Evolutionary conservation across 2,888 invertebrate species (phyloP).

Genomic region (Hecatera dysodea): DNA sequence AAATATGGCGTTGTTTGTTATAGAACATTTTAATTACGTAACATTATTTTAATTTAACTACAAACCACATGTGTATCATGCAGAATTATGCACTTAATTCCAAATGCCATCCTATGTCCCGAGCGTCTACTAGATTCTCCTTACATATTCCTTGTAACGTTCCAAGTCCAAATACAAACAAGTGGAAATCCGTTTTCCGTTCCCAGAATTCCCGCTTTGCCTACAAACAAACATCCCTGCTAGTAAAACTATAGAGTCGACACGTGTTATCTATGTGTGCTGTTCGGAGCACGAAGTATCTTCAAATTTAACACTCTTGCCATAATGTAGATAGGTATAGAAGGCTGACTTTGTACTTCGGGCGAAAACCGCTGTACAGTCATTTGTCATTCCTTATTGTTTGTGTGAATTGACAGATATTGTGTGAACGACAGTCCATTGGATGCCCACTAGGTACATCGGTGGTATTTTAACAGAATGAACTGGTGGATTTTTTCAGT

Average conservation of each 20-base stretch:
- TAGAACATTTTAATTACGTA: neutral
- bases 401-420: too few relatives aligned
- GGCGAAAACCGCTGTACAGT: too few relatives aligned
- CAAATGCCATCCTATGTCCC: neutral
- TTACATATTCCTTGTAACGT: conserved; percentile 4
- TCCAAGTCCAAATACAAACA: neutral
- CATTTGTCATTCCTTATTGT: too few relatives aligned
- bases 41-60: too few relatives aligned
- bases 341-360: neutral
- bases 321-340: neutral
- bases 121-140: neutral
- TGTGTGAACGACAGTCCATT: too few relatives aligned
- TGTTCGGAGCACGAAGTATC: conserved; percentile 12
- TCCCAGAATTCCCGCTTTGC: conserved; percentile 12
- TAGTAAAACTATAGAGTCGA: conserved; percentile 45
- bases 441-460: too few relatives aligned
- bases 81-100: neutral
- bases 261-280: conserved; percentile 37
- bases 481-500: too few relatives aligned
- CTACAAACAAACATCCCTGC: conserved; percentile 42
- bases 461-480: too few relatives aligned
- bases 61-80: neutral
- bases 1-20: neutral
- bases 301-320: conserved; percentile 46
- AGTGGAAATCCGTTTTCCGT: conserved; percentile 14